Evolutionary conservation across 2,888 invertebrate species (phyloP).

Genomic region (Drosophila parthenogenetica): DNA sequence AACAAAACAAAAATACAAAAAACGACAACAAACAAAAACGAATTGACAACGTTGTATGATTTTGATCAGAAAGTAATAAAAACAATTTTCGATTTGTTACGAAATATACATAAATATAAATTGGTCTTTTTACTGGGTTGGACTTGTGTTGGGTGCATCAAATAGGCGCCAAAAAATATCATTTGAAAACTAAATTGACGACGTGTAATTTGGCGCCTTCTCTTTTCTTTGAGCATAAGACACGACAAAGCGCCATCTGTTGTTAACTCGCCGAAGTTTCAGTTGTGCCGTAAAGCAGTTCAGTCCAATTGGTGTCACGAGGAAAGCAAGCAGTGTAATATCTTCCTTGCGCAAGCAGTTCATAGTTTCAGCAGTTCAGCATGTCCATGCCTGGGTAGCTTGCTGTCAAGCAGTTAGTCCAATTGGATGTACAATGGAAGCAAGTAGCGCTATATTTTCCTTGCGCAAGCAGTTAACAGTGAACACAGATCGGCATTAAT

Average conservation of each 20-base stretch:
- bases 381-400: background rate
- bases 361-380: background rate
- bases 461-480: background rate
- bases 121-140: conserved; percentile 26
- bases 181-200: background rate
- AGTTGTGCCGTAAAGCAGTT: background rate
- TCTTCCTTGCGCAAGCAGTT: background rate
- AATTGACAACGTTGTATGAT: conserved; percentile 85
- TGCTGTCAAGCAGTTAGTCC: background rate
- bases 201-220: conserved; percentile 18
- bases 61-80: conserved; percentile 84
- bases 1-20: conserved; percentile 66
- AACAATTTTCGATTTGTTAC: conserved; percentile 78
- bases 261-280: no score
- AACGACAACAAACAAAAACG: conserved; percentile 56
- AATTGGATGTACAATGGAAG: background rate
- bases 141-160: background rate
- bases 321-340: background rate
- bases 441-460: background rate
- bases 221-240: background rate
- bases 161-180: background rate
- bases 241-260: background rate
- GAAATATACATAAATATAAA: conserved; percentile 72
- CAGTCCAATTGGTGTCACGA: background rate
- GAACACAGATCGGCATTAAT: background rate